Percentiles rank a stretch among this genome's conserved stretches.
phyloP scores from a whole-genome alignment of 2,888 invertebrate species.

The Plusia festucae region DNA sequence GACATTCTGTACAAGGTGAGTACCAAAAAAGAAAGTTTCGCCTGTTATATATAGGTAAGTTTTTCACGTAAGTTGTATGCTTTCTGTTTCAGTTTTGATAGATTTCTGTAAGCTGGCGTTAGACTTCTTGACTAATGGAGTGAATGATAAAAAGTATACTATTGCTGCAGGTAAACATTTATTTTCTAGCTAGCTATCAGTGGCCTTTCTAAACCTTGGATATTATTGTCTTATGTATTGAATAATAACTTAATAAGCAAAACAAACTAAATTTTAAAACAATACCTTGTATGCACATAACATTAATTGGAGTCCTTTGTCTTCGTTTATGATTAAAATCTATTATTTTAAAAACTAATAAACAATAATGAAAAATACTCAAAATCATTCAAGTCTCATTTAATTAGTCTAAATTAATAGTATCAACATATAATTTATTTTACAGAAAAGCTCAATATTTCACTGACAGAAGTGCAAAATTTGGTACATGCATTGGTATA shows the following conservation, averaged over 20 bases:
- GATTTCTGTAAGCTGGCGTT: slow-evolving; percentile 92
- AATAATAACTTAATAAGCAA: too few species aligned
- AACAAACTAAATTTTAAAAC: too few species aligned
- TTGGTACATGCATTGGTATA: slow-evolving; percentile 93
- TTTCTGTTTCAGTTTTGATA: slow-evolving; percentile 89
- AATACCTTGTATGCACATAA: too few species aligned
- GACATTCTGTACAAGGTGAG: slow-evolving; percentile 79
- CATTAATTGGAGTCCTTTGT: too few species aligned
- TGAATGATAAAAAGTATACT: slow-evolving; percentile 90
- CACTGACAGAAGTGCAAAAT: slow-evolving; percentile 88
- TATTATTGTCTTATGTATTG: too few species aligned
- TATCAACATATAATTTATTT: slow-evolving; percentile 24
- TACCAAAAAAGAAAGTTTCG: slow-evolving; percentile 12
- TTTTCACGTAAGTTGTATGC: neutral
- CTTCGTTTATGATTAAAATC: too few species aligned
- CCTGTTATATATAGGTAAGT: neutral
- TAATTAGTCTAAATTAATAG: neutral
- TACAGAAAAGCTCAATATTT: slow-evolving; percentile 90
- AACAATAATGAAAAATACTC: too few species aligned
- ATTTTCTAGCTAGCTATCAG: neutral
- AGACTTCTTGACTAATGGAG: slow-evolving; percentile 91
- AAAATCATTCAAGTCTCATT: too few species aligned
- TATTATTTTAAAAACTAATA: too few species aligned
- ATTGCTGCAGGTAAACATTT: slow-evolving; percentile 89
- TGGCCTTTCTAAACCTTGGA: too few species aligned